These are phyloP conservation scores for Luperina nickerlii DNA, from an alignment of 2,888 invertebrate genomes.

Conservation along the genomic window DNA sequence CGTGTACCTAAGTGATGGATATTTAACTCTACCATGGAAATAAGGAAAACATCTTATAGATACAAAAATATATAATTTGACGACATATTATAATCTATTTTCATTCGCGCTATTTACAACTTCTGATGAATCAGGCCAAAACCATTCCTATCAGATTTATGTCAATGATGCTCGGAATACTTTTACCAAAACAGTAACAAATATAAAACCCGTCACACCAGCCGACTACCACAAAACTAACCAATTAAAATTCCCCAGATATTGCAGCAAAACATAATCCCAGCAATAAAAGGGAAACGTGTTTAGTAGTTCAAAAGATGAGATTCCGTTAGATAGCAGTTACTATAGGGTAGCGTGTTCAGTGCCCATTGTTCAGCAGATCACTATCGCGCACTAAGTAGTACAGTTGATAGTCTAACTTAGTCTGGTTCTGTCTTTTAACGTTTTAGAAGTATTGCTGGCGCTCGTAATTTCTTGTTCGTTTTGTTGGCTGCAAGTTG, in stretches of 20 bases:
- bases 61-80: neutral
- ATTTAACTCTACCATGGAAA: neutral
- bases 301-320: constrained; percentile 58
- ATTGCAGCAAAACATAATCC: constrained; percentile 48
- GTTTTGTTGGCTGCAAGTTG: constrained; percentile 27
- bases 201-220: neutral
- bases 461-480: constrained; percentile 33
- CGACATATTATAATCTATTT: neutral
- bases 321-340: constrained; percentile 43
- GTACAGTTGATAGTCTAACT: constrained; percentile 53
- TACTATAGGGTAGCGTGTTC: constrained; percentile 58
- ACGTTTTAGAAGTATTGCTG: constrained; percentile 40
- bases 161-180: too few relatives aligned
- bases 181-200: neutral
- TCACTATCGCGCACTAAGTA: constrained; percentile 60
- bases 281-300: constrained; percentile 51
- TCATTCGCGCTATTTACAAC: neutral
- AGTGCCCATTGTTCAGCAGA: constrained; percentile 53
- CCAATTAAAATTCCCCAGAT: constrained; percentile 40
- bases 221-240: constrained; percentile 19
- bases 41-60: neutral
- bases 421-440: constrained; percentile 48
- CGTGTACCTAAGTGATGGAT: neutral
- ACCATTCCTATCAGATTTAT: neutral
- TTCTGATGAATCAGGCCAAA: neutral